These are phyloP conservation scores for Plutomurus gul DNA, from an alignment of 1,140 invertebrate genomes.

Conservation along the genomic window DNA sequence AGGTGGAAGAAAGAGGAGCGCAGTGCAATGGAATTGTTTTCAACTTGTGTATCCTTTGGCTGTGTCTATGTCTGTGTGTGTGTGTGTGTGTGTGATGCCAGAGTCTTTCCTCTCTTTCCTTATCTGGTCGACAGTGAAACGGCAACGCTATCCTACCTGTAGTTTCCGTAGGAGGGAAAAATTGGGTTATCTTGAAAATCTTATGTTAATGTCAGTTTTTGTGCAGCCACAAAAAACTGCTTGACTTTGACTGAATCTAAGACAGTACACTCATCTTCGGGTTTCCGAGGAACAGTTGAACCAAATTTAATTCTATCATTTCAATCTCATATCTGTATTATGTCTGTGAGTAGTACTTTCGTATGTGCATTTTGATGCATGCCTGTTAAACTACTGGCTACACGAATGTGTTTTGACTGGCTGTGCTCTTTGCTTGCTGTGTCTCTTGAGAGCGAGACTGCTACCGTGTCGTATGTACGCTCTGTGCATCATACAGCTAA, in stretches of 20 bases:
- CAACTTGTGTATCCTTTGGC: too few species aligned
- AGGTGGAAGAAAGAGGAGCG: too few species aligned
- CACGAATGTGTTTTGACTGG: too few species aligned
- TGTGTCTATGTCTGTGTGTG: not conserved
- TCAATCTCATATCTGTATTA: not conserved
- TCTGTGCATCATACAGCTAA: too few species aligned
- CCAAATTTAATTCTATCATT: slow-evolving; percentile 20
- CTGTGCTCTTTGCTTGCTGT: too few species aligned
- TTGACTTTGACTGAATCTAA: slow-evolving; percentile 9
- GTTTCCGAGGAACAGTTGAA: slow-evolving; percentile 24
- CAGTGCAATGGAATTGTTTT: too few species aligned
- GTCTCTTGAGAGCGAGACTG: too few species aligned
- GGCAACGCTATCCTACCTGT: slow-evolving; percentile 1
- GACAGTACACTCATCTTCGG: not conserved
- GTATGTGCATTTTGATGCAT: slow-evolving; percentile 26
- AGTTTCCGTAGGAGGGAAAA: slow-evolving; percentile 20
- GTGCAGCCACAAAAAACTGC: not conserved
- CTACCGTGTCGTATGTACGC: too few species aligned
- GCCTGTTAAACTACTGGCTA: too few species aligned
- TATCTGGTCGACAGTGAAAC: not conserved
- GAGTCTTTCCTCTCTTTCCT: not conserved
- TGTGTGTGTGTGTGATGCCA: not conserved
- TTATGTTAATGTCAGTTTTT: slow-evolving; percentile 22
- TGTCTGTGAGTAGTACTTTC: not conserved
- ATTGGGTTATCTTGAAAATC: slow-evolving; percentile 27